Base-by-base conservation (phyloP, 2,888 invertebrate genomes). In the Watsonalla cultraria region DNA sequence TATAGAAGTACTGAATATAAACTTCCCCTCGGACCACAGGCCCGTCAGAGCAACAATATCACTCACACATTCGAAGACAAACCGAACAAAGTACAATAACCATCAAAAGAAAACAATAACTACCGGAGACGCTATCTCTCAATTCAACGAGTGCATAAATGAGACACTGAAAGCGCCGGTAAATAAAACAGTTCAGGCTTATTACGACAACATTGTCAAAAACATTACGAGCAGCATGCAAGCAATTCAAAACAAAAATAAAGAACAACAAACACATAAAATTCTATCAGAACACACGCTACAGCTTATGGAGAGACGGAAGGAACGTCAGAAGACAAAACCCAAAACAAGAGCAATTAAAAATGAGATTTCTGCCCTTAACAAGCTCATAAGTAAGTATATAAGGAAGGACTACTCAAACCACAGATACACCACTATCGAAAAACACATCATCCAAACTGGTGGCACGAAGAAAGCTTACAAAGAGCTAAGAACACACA, bases 401-500 rank as follows among this genome's bases (percentile, higher is more conserved):
- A 47, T 47, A 47, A 47, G 14, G 14, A 47, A 14, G 7, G 33
- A 47, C 14, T 47, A 47, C 47, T 7, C 15, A 9, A 47, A 47
- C 6, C 14, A 47, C 33, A 47, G 47, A 47, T 7, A 45, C 5
- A 11, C 5, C 9, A 45, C 45, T 45, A 42, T 42, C 42, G 14
- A 51, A 56, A 14, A 39, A 39, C 45, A 45, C 9, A 6, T 45
- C 5, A 6, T 13, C 2, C 37, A 46, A 11, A 47, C 52, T 35
- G 55, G 56, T 9, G 55, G 55, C 24, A 37, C 54, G n/a, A 59
- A 55, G 52, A 56, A 51, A 52, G 54, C 37, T 42, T 47, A 24
- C 47, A 54, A 51, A 33, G 52, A 60, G 48, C 57, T 64, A 6
- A 54, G 35, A 52, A 57, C 59, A 9, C 53, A 54, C n/a, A 56